phyloP scores from a whole-genome alignment of 2,113 vertebrate species.

The Spea multiplicata region DNA sequence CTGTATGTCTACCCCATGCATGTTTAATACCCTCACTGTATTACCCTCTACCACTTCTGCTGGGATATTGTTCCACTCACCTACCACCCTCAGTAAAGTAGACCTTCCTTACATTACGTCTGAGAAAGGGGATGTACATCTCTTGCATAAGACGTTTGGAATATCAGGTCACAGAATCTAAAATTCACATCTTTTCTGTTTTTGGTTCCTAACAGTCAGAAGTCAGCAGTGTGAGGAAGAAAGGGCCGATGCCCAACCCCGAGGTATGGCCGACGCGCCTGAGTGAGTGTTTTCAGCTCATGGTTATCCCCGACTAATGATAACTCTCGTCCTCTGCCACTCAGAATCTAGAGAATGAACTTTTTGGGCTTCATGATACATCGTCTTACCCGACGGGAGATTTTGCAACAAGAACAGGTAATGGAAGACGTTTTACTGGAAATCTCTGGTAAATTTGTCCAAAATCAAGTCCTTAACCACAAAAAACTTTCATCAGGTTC shows the following conservation, averaged over 20 bases:
- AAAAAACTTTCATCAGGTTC: too few species aligned
- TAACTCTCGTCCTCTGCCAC: constrained; percentile 23
- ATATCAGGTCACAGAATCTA: neutral
- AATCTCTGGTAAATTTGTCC: too few species aligned
- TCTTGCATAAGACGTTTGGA: neutral
- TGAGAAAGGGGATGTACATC: neutral
- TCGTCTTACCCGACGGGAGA: constrained; percentile 65
- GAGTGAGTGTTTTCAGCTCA: too few species aligned
- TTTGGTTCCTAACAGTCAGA: constrained; percentile 60
- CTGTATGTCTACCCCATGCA: too few species aligned
- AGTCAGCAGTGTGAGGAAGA: constrained; percentile 55
- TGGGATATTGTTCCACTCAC: too few species aligned
- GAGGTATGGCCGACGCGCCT: constrained; percentile 59
- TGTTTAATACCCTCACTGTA: too few species aligned
- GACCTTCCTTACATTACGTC: too few species aligned
- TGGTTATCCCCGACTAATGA: neutral
- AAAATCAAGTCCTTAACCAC: too few species aligned
- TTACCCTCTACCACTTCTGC: too few species aligned
- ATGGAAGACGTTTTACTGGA: neutral
- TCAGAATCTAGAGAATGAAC: constrained; percentile 68
- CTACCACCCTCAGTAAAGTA: too few species aligned
- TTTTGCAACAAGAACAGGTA: constrained; percentile 28
- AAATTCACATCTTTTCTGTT: neutral
- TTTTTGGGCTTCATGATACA: constrained; percentile 91
- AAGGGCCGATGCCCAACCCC: constrained; percentile 43